phyloP scores from a whole-genome alignment of 2,888 invertebrate genomes.

The Ectemnius continuus region DNA sequence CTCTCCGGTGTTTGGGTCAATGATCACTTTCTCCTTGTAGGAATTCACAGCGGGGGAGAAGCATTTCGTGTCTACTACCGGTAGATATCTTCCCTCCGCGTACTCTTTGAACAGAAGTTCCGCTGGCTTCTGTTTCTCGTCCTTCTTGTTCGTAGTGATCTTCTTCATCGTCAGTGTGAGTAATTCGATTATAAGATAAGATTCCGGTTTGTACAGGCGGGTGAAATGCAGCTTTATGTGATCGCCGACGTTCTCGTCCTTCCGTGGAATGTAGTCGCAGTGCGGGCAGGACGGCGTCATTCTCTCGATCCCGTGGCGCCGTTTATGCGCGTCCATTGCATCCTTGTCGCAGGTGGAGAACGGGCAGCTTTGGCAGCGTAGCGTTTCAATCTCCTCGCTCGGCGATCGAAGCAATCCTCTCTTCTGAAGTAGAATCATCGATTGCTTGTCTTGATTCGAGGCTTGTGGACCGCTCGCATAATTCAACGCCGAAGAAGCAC shows the following conservation, averaged over 20 bases:
- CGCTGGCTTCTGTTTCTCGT: conserved; percentile 56
- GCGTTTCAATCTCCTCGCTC: conserved; percentile 51
- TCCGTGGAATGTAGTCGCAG: conserved; percentile 73
- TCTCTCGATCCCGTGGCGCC: conserved; percentile 73
- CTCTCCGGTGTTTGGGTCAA: conserved; percentile 74
- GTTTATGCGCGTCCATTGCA: conserved; percentile 68
- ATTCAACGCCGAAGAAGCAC: conserved; percentile 4
- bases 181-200: conserved; percentile 71
- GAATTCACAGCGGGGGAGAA: conserved; percentile 45
- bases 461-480: conserved; percentile 47
- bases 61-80: conserved; percentile 54
- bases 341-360: conserved; percentile 69
- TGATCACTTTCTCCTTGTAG: conserved; percentile 67
- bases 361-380: conserved; percentile 70
- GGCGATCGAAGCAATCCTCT: conserved; percentile 52
- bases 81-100: conserved; percentile 67
- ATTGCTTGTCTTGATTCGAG: conserved; percentile 73
- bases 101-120: conserved; percentile 70
- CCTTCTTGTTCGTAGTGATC: conserved; percentile 48
- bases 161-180: conserved; percentile 66
- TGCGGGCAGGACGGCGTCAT: conserved; percentile 73
- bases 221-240: conserved; percentile 72
- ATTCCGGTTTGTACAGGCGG: conserved; percentile 72
- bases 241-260: conserved; percentile 71
- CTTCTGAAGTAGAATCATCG: conserved; percentile 66